phyloP scores from a whole-genome alignment of 2,888 invertebrate species.

The Itoplectis maculator region DNA sequence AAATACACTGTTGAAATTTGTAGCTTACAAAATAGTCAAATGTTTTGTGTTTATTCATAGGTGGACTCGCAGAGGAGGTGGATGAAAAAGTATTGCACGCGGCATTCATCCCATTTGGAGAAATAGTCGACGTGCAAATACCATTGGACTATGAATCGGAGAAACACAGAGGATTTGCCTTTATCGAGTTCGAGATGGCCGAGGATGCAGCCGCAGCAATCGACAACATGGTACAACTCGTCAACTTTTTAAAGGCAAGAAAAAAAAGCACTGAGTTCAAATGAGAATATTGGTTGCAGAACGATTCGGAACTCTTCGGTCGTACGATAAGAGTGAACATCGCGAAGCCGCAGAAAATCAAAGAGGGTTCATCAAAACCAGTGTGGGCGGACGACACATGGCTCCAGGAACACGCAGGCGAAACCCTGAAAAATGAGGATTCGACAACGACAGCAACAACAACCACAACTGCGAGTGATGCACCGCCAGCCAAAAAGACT shows the following conservation, averaged over 20 bases:
- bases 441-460: conserved; percentile 69
- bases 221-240: conserved; percentile 99
- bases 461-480: conserved; percentile 67
- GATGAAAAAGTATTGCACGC: conserved; percentile 97
- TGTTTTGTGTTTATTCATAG: conserved; percentile 74
- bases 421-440: conserved; percentile 88
- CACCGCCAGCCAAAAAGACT: conserved; percentile 84
- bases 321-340: conserved; percentile 98
- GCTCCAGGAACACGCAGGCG: conserved; percentile 99
- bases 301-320: conserved; percentile 99
- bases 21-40: too few species aligned
- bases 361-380: conserved; percentile 96
- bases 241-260: not conserved
- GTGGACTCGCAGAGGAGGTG: conserved; percentile 97
- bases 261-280: not conserved
- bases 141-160: conserved; percentile 99
- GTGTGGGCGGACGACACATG: conserved; percentile 99
- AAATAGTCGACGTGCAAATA: conserved; percentile 98
- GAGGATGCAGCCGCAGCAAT: conserved; percentile 99
- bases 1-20: too few species aligned
- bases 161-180: conserved; percentile 99
- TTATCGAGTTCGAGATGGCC: conserved; percentile 98
- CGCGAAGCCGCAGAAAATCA: conserved; percentile 98
- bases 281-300: conserved; percentile 86
- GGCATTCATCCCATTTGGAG: conserved; percentile 99